Conservation (phyloP, 2,888 invertebrate species). For the Encarsia formosa region DNA sequence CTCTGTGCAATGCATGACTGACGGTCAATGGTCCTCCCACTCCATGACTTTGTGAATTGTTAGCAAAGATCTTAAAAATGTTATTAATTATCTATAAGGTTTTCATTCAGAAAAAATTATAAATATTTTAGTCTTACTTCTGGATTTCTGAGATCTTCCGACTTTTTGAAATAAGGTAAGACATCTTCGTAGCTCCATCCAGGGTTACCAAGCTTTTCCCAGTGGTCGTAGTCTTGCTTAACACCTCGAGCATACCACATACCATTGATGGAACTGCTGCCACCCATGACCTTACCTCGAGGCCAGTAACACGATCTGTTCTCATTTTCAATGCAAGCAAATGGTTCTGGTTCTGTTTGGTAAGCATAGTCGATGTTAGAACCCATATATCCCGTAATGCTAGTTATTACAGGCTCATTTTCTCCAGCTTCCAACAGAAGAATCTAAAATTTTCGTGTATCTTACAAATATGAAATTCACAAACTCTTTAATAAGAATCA, state of each 20-base stretch:
- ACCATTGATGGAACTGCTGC: constrained; percentile 6
- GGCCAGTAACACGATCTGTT: not conserved
- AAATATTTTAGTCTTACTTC: not conserved
- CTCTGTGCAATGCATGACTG: not conserved
- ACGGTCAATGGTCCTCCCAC: constrained; percentile 5
- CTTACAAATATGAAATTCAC: not conserved
- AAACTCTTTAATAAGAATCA: too few species aligned
- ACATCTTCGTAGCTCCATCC: constrained; percentile 2
- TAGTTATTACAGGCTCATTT: constrained; percentile 13
- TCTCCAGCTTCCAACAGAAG: constrained; percentile 13
- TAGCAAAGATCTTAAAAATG: not conserved
- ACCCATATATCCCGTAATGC: not conserved
- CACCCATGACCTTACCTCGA: constrained; percentile 15
- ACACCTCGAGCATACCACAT: constrained; percentile 7
- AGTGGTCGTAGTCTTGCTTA: constrained; percentile 5
- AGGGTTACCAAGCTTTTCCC: not conserved
- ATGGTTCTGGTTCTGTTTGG: constrained; percentile 2
- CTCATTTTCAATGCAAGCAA: not conserved
- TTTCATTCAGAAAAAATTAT: not conserved
- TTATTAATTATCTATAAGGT: not conserved
- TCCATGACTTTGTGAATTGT: not conserved
- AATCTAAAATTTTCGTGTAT: constrained; percentile 7
- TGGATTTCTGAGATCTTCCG: not conserved
- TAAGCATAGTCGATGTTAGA: constrained; percentile 6
- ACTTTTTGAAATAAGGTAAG: constrained; percentile 6